Base-by-base conservation (phyloP, 1,140 invertebrate species). In the Mylabris phalerata region DNA sequence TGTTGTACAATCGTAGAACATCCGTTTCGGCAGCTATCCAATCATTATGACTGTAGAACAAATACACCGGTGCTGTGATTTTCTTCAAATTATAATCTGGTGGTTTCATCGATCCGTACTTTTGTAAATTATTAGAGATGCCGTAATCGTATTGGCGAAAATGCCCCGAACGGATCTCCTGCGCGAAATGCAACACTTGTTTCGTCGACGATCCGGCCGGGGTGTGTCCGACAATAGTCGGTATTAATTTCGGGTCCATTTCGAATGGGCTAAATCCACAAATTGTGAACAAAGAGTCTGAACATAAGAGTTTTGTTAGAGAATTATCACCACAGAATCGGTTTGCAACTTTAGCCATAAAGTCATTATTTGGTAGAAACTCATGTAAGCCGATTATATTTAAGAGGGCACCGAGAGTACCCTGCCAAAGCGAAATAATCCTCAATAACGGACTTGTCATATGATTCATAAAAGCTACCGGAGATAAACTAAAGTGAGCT, bases 121-220 rank as follows among this genome's bases (percentile, higher is more conserved):
- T 24, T 48, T 57, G 27, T 13, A 62, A 24, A 48, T 62, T 65
- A 32, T 24, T 63, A 73, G 2, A 69, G 0, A 60, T 71, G 1
- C 60, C 48, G 43, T 43, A 54, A 69, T 88, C 83, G 59, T 79
- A 89, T 58, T 82, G 79, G 42, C 76, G 73, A 62, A 86, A 85
- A 19, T 78, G 68, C 6, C 76, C 78, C 67, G 79, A 77, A 54
- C 74, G 74, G 2, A 81, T 74, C 58, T 79, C 78, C 70, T 88
- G 86, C 0, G 80, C 83, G 64, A 84, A 92, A 69, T 93, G 89
- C 5, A 88, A 75, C 5, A 93, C 32, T 60, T 73, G 92, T 67
- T 84, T 83, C 0, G 84, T 82, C 0, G 92, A 89, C 1, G 90
- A 81, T 4, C 92, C 92, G 1, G 90, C 89, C 3, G 94, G 94